Conservation (phyloP, 1,140 invertebrate species). For the Phymastichus coffea region DNA sequence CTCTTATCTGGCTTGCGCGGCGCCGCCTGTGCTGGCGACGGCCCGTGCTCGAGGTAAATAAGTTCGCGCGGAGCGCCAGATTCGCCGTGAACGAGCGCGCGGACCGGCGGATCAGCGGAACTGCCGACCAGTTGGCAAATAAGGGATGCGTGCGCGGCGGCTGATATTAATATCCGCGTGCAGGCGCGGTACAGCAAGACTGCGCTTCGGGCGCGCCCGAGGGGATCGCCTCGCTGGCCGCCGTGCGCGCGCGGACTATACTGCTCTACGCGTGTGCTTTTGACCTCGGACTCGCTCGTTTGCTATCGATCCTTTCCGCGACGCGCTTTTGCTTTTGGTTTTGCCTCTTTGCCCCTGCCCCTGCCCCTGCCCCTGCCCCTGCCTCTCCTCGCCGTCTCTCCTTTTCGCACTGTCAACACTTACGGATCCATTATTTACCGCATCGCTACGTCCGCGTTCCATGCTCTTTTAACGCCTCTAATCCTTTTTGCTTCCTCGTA, state of each 20-base stretch:
- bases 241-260: neutral
- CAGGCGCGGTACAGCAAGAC: neutral
- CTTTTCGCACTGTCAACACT: neutral
- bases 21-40: too few species aligned
- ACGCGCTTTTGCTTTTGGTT: too few species aligned
- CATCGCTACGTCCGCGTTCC: too few species aligned
- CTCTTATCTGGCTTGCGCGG: too few species aligned
- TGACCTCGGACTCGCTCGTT: conserved; percentile 33
- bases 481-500: too few species aligned
- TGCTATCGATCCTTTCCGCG: conserved; percentile 36
- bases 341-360: conserved; percentile 22
- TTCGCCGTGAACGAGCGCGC: neutral
- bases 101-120: neutral
- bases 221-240: too few species aligned
- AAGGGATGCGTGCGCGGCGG: neutral
- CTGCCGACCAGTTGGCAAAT: neutral
- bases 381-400: neutral
- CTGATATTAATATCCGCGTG: neutral
- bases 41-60: neutral
- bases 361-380: neutral
- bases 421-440: too few species aligned
- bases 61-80: neutral
- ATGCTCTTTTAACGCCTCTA: too few species aligned
- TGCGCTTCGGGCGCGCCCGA: too few species aligned
- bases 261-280: conserved; percentile 13